Conservation (phyloP, 37 sponge, comb jelly and placozoan genomes). For the Diacarnus erythraeanus region DNA sequence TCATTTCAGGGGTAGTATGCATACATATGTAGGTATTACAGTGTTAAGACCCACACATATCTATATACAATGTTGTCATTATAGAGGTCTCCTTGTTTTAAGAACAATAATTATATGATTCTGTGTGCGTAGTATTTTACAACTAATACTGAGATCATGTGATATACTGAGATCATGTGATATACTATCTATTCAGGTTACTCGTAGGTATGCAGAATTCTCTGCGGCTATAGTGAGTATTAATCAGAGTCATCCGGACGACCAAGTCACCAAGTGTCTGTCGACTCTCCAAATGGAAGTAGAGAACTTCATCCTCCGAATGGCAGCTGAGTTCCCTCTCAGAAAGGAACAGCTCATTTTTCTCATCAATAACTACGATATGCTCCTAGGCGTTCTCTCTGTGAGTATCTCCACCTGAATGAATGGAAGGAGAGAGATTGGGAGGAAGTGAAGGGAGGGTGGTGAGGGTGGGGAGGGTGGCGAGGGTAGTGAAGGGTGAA, state of each 20-base stretch:
- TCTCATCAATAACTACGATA: constrained; percentile 99
- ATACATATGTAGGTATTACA: too few species aligned
- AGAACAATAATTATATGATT: too few species aligned
- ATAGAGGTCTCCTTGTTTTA: too few species aligned
- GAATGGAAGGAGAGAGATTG: not conserved
- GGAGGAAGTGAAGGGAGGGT: not conserved
- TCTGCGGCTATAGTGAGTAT: constrained; percentile 91
- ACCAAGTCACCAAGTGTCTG: constrained; percentile 73
- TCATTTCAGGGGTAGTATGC: too few species aligned
- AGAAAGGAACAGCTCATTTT: constrained; percentile 96
- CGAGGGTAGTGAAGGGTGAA: too few species aligned
- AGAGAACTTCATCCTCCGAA: constrained; percentile 90
- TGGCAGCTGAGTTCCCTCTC: constrained; percentile 95
- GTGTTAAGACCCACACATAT: not conserved
- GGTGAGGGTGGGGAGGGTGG: too few species aligned
- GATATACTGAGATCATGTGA: too few species aligned
- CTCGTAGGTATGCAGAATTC: constrained; percentile 97
- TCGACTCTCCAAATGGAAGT: constrained; percentile 88
- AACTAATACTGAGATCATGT: too few species aligned
- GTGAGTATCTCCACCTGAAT: constrained; percentile 54
- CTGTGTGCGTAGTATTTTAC: too few species aligned
- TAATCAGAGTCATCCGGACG: constrained; percentile 87
- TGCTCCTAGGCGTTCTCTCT: constrained; percentile 88
- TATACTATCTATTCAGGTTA: constrained; percentile 68
- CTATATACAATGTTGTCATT: too few species aligned